These are phyloP conservation scores for Camponotus vicinus DNA, from an alignment of 1,140 invertebrate species.

Conservation along the genomic window DNA sequence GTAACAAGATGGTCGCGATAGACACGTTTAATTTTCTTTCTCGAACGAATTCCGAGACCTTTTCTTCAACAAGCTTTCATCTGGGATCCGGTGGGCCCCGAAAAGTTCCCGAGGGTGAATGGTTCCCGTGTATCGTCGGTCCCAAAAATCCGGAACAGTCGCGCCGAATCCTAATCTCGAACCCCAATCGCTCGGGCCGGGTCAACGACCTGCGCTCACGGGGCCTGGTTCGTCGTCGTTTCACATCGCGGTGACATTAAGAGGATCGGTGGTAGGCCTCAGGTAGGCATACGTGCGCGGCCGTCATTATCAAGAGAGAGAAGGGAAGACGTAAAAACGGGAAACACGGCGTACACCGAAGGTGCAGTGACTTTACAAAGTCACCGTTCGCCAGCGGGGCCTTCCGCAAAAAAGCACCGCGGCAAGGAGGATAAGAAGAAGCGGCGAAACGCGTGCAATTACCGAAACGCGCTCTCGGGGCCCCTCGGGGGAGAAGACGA, in stretches of 20 bases:
- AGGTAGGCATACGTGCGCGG: background rate
- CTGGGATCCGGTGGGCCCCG: too few species aligned
- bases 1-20: conserved; percentile 1
- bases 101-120: background rate
- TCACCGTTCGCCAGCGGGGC: conserved; percentile 14
- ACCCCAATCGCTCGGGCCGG: background rate
- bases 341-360: conserved; percentile 19
- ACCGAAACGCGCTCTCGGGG: conserved; percentile 48
- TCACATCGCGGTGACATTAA: conserved; percentile 41
- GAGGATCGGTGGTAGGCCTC: conserved; percentile 24
- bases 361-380: conserved; percentile 45
- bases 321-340: conserved; percentile 5
- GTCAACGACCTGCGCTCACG: conserved; percentile 45
- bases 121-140: background rate
- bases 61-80: background rate
- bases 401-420: conserved; percentile 55
- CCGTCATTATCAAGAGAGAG: conserved; percentile 24
- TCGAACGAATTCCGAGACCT: background rate
- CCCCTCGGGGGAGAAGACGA: conserved; percentile 32
- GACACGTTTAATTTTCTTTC: background rate
- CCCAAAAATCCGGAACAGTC: conserved; percentile 35
- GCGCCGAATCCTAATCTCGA: conserved; percentile 36
- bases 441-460: conserved; percentile 62
- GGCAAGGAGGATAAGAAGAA: conserved; percentile 56
- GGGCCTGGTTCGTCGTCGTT: background rate